Evolutionary conservation across 1,140 invertebrate genomes (phyloP).

Genomic region (Drosophila bipectinata): DNA sequence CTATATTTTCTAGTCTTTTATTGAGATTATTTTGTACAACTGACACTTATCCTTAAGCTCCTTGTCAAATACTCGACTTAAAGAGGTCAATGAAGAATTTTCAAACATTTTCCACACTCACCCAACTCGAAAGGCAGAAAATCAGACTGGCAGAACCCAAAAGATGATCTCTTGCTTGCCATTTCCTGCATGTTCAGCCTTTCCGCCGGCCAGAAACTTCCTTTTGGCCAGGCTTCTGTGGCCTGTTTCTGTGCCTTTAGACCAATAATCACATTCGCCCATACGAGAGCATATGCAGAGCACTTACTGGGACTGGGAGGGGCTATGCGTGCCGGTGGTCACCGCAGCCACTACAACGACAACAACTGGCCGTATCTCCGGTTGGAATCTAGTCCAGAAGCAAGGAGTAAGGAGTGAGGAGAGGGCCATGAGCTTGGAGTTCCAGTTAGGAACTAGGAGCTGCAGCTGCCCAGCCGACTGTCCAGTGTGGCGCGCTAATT

Average conservation of each 20-base stretch:
- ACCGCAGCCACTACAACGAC: slow-evolving; percentile 31
- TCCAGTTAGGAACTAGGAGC: slow-evolving; percentile 20
- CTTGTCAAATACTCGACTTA: slow-evolving; percentile 2
- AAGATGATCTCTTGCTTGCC: slow-evolving; percentile 34
- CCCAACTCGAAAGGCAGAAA: slow-evolving; percentile 21
- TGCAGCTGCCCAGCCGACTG: slow-evolving; percentile 41
- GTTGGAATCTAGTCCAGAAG: slow-evolving; percentile 38
- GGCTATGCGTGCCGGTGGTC: slow-evolving; percentile 49
- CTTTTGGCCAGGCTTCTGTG: slow-evolving; percentile 4
- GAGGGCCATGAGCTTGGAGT: not conserved
- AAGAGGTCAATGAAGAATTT: slow-evolving; percentile 23
- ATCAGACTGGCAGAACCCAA: slow-evolving; percentile 1
- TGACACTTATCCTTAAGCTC: slow-evolving; percentile 1
- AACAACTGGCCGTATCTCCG: slow-evolving; percentile 45
- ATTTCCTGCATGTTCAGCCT: slow-evolving; percentile 34
- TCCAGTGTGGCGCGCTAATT: slow-evolving; percentile 70
- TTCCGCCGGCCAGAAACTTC: slow-evolving; percentile 31
- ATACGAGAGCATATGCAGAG: slow-evolving; percentile 40
- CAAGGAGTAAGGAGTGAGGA: slow-evolving; percentile 3
- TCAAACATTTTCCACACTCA: slow-evolving; percentile 5
- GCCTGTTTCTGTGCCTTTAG: slow-evolving; percentile 20
- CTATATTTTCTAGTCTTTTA: not conserved
- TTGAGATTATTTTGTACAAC: not conserved
- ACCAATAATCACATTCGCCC: slow-evolving; percentile 33
- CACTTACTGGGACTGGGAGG: slow-evolving; percentile 18